Conservation (phyloP, 2,888 invertebrate species). For the Epicampocera succincta region DNA sequence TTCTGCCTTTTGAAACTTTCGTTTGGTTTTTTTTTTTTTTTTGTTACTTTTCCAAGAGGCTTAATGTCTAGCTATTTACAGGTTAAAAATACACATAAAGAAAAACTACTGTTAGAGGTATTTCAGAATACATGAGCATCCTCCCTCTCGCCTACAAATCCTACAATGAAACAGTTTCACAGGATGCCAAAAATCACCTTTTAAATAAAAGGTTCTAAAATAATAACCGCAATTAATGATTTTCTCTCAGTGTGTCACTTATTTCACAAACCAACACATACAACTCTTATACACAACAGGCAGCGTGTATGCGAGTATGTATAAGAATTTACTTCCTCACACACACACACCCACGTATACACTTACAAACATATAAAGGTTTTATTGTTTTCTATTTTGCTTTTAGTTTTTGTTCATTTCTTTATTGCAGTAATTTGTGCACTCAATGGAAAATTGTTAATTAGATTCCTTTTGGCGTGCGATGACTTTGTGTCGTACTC, state of each 20-base stretch:
- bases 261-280: too few species aligned
- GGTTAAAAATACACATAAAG: conserved; percentile 18
- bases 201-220: too few species aligned
- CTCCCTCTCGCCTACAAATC: too few species aligned
- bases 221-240: too few species aligned
- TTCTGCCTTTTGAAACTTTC: background rate
- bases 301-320: background rate
- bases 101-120: background rate
- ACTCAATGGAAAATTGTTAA: conserved; percentile 82
- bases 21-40: too few species aligned
- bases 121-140: too few species aligned
- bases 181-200: too few species aligned
- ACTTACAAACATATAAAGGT: background rate
- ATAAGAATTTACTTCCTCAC: too few species aligned
- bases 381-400: conserved; percentile 43
- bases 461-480: conserved; percentile 80
- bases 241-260: too few species aligned
- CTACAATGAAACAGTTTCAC: too few species aligned
- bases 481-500: conserved; percentile 75
- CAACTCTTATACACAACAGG: too few species aligned
- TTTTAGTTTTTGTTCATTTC: conserved; percentile 39
- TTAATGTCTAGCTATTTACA: conserved; percentile 20
- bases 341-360: too few species aligned
- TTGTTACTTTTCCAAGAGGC: background rate
- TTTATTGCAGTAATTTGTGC: conserved; percentile 78